phyloP scores from a whole-genome alignment of 2,888 invertebrate genomes.

The Drosophila tripunctata region DNA sequence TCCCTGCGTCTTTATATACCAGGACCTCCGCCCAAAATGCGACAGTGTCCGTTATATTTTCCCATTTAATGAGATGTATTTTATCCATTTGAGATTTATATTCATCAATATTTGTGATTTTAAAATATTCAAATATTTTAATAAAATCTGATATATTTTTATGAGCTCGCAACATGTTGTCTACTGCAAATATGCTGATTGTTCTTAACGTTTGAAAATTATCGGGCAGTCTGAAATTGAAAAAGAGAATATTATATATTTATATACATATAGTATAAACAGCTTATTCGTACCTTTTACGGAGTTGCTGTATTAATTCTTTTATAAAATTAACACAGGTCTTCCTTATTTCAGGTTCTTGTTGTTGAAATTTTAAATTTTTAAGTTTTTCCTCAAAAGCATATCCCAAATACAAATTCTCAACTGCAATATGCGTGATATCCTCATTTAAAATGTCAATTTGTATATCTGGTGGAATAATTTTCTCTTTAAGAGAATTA shows the following conservation, averaged over 20 bases:
- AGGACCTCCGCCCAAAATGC: slow-evolving; percentile 5
- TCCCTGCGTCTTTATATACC: neutral
- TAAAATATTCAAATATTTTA: neutral
- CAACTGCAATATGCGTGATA: neutral
- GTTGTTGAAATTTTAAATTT: neutral
- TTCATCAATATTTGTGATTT: neutral
- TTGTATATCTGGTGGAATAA: neutral
- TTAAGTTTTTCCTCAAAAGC: neutral
- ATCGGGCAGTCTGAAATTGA: slow-evolving; percentile 13
- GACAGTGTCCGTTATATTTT: neutral
- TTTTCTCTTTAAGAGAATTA: neutral
- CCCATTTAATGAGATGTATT: neutral
- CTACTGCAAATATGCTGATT: slow-evolving; percentile 5
- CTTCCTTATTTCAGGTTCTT: neutral
- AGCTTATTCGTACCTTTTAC: neutral
- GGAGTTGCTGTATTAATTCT: neutral
- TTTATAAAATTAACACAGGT: neutral
- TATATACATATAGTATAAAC: neutral
- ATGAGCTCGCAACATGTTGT: neutral
- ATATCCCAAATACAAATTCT: neutral
- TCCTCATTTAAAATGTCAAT: neutral
- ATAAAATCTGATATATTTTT: too few relatives aligned
- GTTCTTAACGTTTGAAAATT: slow-evolving; percentile 7
- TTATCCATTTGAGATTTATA: neutral
- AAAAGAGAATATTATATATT: neutral